Evolutionary conservation across 2,888 invertebrate genomes (phyloP), one percentile per base, ranked within the genome.

Genomic region (Clostera curtula): DNA sequence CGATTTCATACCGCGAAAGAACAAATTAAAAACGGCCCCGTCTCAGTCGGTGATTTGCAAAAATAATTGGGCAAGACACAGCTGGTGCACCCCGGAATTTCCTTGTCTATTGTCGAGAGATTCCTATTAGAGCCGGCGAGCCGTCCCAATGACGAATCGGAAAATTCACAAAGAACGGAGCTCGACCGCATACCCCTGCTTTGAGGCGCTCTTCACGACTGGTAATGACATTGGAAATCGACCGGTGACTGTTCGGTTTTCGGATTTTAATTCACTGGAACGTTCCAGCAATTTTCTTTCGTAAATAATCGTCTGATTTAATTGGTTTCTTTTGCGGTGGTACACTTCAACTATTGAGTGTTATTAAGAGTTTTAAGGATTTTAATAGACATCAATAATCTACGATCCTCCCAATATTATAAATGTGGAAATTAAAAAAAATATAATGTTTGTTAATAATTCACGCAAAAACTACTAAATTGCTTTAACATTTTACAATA

Each of bases 61-160:
- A 63, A 69, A 69, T 66, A 70, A 70, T 70, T 70, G 58, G 65
- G 53, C 52, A 62, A 50, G 44, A 51, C 46, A 50, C 56, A 62
- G 63, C 51, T 56, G 61, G 50, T 48, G 58, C 52, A 49, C 51
- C 50, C 55, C 66, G 68, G 71, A 69, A 71, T 58, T 74, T 70
- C 70, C 74, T 60, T 43, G 58, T 70, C 42, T 60, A 73, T 72
- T 73, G 68, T 70, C 51, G 61, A 61, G 53, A 54, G 47, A 56
- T 66, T 68, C 55, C 66, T 56, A 63, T 67, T 60, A 67, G 43
- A 55, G 40, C 47, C 47, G 38, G 42, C 52, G 50, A 53, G 56
- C 42, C 47, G 49, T 55, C 49, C 52, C 63, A 57, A 55, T 67
- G 63, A 64, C 65, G 56, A 62, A 66, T 64, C 51, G 54, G 52